Base-by-base conservation (phyloP, 2,797 vertebrate species). In the Anguilla marmorata region DNA sequence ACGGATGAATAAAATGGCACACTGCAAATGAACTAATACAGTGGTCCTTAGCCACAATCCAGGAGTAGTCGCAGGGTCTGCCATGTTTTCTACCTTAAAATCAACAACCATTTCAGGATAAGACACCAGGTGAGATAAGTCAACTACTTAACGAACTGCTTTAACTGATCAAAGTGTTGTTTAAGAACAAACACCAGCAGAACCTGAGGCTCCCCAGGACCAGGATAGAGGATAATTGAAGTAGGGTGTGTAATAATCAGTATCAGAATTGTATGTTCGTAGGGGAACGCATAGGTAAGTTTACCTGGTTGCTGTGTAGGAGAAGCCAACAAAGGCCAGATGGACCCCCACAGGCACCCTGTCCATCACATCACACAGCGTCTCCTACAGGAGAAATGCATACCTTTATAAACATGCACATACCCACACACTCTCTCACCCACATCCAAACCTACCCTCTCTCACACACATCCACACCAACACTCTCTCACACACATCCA, bases 291-390 rank as follows among this genome's bases (percentile, higher is more conserved):
- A 37, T 9, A 19, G 27, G 45, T 33, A 11, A 79, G 84, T 48
- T 89, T 85, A 95, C 95, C 95, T 95, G 85, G 94, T 93, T 41
- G 94, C 93, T 0, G 94, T 94, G 91, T 95, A 96, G 21, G 95
- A 95, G 89, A 94, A 96, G 84, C 95, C 95, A 83, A 95, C 95
- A 89, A 96, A 96, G 86, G 95, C 95, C 89, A 96, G 88, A 90
- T 96, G 95, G 72, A 95, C 90, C 63, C 95, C 95, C 8, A 89
- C 76, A 16, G 91, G 94, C 24, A 91, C 92, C 84, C 87, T 90
- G 83, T 94, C 93, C 90, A 94, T 92, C 0, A 95, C 89, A 19
- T 93, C 93, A 88, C 92, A 90, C 21, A 94, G 88, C 0, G 89
- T 94, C 88, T 94, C 94, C 95, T 96, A 90, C 60, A 90, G 60